Evolutionary conservation across 2,888 invertebrate genomes (phyloP).

Genomic region (Melanostoma scalare): DNA sequence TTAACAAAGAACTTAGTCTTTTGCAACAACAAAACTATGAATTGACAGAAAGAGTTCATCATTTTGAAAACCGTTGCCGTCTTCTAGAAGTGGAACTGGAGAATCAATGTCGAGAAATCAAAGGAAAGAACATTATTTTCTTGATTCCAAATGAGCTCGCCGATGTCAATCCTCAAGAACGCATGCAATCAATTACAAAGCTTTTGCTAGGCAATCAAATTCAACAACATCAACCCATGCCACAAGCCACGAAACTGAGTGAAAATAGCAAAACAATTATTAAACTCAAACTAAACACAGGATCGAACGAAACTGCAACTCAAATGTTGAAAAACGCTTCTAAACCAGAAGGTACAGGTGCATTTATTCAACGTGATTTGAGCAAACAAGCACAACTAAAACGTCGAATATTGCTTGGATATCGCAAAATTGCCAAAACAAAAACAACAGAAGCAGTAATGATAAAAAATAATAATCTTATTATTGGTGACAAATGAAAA

Average conservation of each 20-base stretch:
- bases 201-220: conserved; percentile 2
- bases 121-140: conserved; percentile 2
- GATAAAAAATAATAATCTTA: conserved; percentile 2
- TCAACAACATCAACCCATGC: not conserved
- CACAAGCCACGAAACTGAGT: conserved; percentile 6
- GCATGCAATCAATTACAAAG: conserved; percentile 7
- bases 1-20: no score
- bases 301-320: no score
- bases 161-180: not conserved
- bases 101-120: no score
- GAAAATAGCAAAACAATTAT: conserved; percentile 11
- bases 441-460: conserved; percentile 1
- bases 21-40: no score
- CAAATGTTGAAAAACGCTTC: no score
- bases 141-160: not conserved
- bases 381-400: conserved; percentile 6
- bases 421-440: conserved; percentile 1
- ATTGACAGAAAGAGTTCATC: no score
- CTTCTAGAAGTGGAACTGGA: no score
- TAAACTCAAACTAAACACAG: conserved; percentile 2
- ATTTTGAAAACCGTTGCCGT: no score
- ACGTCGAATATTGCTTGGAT: not conserved
- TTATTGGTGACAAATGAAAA: not conserved
- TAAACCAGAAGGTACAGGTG: not conserved
- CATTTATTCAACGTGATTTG: conserved; percentile 3